Evolutionary conservation across 2,113 vertebrate species (phyloP).

Genomic region (zebrafish (Danio rerio)): DNA sequence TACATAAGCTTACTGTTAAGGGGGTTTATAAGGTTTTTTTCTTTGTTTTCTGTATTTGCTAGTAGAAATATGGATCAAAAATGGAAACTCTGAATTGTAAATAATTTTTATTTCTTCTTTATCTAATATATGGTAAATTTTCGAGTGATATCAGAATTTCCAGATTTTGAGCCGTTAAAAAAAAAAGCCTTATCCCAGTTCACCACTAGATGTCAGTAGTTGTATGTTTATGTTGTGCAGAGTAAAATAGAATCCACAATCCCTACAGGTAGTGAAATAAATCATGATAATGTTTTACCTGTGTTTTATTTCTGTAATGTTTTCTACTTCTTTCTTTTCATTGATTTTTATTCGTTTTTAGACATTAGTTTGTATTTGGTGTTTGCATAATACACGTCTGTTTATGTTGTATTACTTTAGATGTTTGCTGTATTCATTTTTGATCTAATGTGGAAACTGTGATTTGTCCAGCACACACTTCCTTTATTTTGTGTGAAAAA

Average conservation of each 20-base stretch:
- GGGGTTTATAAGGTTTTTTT: background rate
- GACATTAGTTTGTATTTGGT: background rate
- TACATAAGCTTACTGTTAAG: background rate
- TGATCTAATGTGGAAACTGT: constrained; percentile 22
- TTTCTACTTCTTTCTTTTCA: background rate
- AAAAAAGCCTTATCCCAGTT: background rate
- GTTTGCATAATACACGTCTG: background rate
- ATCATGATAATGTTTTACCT: background rate
- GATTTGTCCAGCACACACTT: constrained; percentile 12
- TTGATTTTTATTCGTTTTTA: background rate
- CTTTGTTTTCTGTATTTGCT: background rate
- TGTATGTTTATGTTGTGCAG: background rate
- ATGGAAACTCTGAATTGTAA: background rate
- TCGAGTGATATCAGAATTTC: background rate
- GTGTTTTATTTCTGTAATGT: background rate
- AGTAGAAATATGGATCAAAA: background rate
- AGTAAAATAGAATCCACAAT: background rate
- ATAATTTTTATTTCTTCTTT: background rate
- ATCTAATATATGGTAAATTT: background rate
- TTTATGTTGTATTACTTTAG: background rate
- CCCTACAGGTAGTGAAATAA: background rate
- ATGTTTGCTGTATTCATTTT: background rate
- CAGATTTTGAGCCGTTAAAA: background rate
- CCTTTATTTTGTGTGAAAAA: constrained; percentile 30
- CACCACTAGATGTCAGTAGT: constrained; percentile 53